A percentile compares a stretch with the other conserved stretches of the same genome.
phyloP scores from a whole-genome alignment of 2,113 vertebrate species.

The Gulo gulo region DNA sequence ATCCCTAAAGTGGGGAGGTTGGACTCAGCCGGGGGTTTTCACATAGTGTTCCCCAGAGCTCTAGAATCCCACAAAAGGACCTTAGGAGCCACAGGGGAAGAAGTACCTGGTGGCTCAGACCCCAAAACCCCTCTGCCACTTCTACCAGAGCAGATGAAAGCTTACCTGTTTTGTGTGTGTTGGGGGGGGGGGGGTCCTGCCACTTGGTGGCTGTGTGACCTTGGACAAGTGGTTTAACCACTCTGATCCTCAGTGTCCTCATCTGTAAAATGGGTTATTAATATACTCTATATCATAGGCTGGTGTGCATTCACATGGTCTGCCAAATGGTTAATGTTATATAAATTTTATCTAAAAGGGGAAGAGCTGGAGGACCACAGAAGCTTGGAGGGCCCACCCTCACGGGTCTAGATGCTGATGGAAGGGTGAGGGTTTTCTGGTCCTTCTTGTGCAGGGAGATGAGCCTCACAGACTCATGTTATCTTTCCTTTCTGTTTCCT shows the following conservation, averaged over 20 bases:
- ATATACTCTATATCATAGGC: too few relatives aligned
- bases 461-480: neutral
- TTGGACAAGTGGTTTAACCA: neutral
- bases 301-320: rapidly evolving
- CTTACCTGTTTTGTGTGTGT: neutral
- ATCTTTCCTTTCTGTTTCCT: neutral
- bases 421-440: too few relatives aligned
- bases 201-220: neutral
- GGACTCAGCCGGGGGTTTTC: neutral
- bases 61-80: neutral
- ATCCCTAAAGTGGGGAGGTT: neutral
- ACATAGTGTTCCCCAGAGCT: neutral
- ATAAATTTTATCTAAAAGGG: too few relatives aligned
- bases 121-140: neutral
- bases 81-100: neutral
- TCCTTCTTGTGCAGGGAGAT: neutral
- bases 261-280: neutral
- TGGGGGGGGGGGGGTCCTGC: rapidly evolving
- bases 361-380: rapidly evolving
- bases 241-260: neutral
- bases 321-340: rapidly evolving
- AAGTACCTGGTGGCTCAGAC: neutral
- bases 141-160: neutral
- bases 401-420: neutral
- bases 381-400: neutral